phyloP scores from a whole-genome alignment of 2,797 vertebrate species.

The Pangasius macronema region DNA sequence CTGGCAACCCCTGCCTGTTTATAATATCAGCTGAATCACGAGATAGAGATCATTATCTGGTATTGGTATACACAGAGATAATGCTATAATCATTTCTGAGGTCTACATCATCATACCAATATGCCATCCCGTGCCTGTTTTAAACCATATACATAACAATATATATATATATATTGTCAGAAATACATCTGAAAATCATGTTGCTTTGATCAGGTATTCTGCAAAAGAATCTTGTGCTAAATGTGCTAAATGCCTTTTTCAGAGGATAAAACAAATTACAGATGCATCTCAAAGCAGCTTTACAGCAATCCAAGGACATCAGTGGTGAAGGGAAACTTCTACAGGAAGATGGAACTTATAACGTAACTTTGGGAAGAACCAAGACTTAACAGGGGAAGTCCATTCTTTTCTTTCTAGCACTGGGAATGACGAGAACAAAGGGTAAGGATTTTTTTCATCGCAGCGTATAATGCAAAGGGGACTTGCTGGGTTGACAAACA shows the following conservation, averaged over 20 bases:
- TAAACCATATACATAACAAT: background rate
- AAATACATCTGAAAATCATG: background rate
- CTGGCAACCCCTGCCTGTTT: background rate
- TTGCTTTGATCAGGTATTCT: background rate
- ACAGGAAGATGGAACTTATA: background rate
- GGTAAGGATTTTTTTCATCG: background rate
- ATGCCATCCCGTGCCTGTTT: background rate
- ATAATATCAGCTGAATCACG: background rate
- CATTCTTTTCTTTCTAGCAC: background rate
- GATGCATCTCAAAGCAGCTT: background rate
- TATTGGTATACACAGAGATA: background rate
- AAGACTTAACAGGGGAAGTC: background rate
- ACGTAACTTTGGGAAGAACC: background rate
- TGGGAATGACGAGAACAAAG: background rate
- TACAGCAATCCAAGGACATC: background rate
- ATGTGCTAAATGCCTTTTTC: background rate
- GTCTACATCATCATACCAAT: background rate
- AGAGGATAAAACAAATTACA: background rate
- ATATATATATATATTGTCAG: background rate
- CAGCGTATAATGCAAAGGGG: background rate
- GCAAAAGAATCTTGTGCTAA: background rate
- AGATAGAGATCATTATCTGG: background rate
- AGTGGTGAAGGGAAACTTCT: background rate
- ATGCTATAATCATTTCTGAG: background rate
- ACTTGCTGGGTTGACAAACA: background rate